phyloP scores from a whole-genome alignment of 2,888 invertebrate genomes.

The Escarpia spicata region DNA sequence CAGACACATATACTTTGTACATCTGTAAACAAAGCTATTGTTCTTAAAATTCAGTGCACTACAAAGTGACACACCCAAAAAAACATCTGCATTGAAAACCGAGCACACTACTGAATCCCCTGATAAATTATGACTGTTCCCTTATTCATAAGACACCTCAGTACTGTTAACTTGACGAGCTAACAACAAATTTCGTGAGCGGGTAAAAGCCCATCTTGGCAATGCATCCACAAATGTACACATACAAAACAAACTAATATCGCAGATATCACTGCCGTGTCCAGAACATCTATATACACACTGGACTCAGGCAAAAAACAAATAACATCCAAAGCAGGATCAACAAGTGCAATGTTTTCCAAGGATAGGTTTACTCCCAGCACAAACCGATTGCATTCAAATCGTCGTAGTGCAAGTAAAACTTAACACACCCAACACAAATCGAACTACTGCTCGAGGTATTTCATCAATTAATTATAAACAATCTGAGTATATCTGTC shows the following conservation, averaged over 20 bases:
- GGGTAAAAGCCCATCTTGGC: not conserved
- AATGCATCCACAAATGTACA: not conserved
- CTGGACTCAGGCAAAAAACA: not conserved
- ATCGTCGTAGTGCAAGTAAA: not conserved
- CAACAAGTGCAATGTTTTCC: not conserved
- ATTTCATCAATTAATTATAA: not conserved
- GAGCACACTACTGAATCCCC: too few species aligned
- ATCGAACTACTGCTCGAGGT: not conserved
- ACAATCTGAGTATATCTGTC: not conserved
- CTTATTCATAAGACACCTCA: not conserved
- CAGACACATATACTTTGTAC: too few species aligned
- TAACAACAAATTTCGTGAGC: not conserved
- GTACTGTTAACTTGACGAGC: not conserved
- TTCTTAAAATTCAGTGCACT: too few species aligned
- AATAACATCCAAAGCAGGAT: not conserved
- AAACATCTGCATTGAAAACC: too few species aligned
- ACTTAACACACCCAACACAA: not conserved
- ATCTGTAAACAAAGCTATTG: too few species aligned
- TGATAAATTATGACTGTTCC: too few species aligned
- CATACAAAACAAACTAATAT: not conserved
- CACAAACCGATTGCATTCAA: not conserved
- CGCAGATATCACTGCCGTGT: not conserved
- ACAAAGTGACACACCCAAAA: too few species aligned
- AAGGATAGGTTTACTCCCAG: not conserved
- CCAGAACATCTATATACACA: not conserved